Evolutionary conservation across 2,888 invertebrate species (phyloP), one percentile per base, ranked within the genome.

Genomic region (Cryptophagus acutangulus): DNA sequence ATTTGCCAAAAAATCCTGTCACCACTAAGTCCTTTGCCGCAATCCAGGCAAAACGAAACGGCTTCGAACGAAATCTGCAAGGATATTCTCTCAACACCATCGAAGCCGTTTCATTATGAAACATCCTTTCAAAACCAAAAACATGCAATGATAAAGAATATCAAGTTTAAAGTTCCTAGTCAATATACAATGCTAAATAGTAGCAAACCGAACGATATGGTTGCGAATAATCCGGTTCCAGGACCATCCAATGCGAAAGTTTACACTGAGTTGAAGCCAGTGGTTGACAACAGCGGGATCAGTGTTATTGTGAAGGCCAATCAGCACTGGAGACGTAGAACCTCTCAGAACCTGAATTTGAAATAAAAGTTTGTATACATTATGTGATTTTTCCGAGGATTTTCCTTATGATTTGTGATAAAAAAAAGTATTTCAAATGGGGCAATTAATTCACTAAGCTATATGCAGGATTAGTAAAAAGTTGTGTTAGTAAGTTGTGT

Each of bases 251-350:
- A 45, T 29, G 40, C 40, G 14, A 43, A 46, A 12, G 46, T 44
- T 25, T 59, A 53, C 33, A 46, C 49, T 9, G 61, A 58, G 41
- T 40, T 55, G 33, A 55, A 55, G 31, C 52, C 52, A 15, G 43
- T 52, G 17, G 42, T 46, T 24, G n/a, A 52, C 38, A 57, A 49
- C 40, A 49, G 41, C 40, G 49, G 54, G 24, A 57, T 57, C 13
- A 62, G 62, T 48, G 63, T 63, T 31, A 64, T 62, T 42, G 64
- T 63, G 30, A 63, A 62, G 45, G 36, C 49, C n/a, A 46, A 43
- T 4, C 46, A 71, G 43, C 74, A 75, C 50, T 75, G 75, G 74
- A 66, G 74, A 28, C 70, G 74, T 49, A 67, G 68, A 40, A 68
- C 68, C 14, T 65, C 65, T 10, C 66, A 67, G 51, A 64, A 61